Evolutionary conservation across 2,888 invertebrate genomes (phyloP).

Genomic region (Trypoxylon attenuatum): DNA sequence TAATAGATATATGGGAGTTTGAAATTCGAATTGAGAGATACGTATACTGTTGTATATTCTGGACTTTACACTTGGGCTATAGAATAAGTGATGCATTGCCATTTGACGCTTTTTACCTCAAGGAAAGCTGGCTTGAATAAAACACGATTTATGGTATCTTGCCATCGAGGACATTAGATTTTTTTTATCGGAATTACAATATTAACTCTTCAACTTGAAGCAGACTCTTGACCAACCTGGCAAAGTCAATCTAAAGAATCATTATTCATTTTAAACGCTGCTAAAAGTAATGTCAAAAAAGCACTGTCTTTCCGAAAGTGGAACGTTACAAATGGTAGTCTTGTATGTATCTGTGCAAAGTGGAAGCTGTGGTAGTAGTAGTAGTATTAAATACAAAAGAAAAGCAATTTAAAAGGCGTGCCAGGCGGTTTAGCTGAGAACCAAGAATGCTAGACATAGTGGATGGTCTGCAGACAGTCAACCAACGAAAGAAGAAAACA

Average conservation of each 20-base stretch:
- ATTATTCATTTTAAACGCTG: too few species aligned
- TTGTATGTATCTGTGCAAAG: too few species aligned
- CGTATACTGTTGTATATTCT: not conserved
- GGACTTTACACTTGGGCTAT: not conserved
- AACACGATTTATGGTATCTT: not conserved
- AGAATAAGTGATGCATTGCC: not conserved
- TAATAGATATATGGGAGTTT: not conserved
- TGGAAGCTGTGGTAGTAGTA: too few species aligned
- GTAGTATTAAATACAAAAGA: too few species aligned
- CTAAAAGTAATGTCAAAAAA: too few species aligned
- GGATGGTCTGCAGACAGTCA: not conserved
- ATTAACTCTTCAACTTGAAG: too few species aligned
- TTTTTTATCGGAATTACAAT: too few species aligned
- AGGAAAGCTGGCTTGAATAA: not conserved
- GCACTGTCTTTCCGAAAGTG: too few species aligned
- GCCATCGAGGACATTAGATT: not conserved
- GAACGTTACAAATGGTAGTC: too few species aligned
- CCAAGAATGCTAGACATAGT: not conserved
- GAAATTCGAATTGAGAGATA: not conserved
- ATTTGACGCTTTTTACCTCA: not conserved
- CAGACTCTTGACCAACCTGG: too few species aligned
- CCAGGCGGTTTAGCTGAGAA: not conserved
- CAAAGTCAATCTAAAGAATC: too few species aligned
- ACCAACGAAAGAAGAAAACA: slow-evolving; percentile 11
- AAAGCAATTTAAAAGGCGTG: not conserved